These are phyloP conservation scores for Myotis findleyi DNA, from an alignment of 2,797 vertebrate genomes.

Conservation along the genomic window DNA sequence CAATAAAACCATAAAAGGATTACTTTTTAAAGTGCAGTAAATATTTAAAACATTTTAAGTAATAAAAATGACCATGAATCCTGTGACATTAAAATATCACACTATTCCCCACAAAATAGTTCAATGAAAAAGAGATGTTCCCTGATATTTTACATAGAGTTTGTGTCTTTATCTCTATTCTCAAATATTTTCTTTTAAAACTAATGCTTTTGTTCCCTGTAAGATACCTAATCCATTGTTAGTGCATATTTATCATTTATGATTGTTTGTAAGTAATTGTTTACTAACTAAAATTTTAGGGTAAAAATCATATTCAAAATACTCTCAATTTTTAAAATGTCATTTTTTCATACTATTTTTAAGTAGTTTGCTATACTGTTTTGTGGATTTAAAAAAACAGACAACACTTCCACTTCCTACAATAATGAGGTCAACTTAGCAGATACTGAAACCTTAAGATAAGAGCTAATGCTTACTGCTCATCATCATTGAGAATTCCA, in stretches of 20 bases:
- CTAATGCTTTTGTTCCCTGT: background rate
- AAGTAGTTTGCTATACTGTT: background rate
- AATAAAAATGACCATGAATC: slow-evolving; percentile 52
- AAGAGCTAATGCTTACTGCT: background rate
- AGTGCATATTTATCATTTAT: background rate
- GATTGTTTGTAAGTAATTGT: background rate
- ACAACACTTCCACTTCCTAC: background rate
- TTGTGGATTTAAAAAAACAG: background rate
- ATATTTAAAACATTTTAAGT: slow-evolving; percentile 45
- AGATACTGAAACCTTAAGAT: background rate
- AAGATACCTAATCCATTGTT: background rate
- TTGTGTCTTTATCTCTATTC: background rate
- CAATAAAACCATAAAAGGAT: background rate
- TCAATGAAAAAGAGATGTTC: background rate
- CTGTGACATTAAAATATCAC: slow-evolving; percentile 50
- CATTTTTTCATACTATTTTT: slow-evolving; percentile 46
- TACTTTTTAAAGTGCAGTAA: slow-evolving; percentile 36
- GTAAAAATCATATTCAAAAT: slow-evolving; percentile 47
- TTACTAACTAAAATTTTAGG: background rate
- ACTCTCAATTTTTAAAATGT: background rate
- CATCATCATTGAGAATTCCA: background rate
- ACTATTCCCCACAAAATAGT: background rate
- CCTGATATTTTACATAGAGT: background rate
- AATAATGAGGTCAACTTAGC: background rate
- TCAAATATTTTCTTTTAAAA: slow-evolving; percentile 25